These are phyloP conservation scores for Zaprionus obscuricornis DNA, from an alignment of 2,888 invertebrate genomes.

Conservation along the genomic window DNA sequence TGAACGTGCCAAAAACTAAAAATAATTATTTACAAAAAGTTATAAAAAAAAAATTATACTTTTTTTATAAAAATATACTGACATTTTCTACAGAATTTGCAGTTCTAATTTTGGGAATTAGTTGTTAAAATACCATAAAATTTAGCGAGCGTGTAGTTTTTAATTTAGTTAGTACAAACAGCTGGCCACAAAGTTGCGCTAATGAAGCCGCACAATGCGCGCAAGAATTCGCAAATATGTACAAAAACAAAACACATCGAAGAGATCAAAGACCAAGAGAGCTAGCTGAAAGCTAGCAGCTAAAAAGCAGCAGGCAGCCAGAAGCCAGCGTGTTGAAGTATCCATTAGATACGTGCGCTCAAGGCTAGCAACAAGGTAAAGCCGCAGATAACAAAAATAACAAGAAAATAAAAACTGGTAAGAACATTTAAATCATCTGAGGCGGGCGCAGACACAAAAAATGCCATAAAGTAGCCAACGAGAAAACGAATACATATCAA, in stretches of 20 bases:
- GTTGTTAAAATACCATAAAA: too few species aligned
- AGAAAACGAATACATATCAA: constrained; percentile 46
- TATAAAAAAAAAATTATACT: too few species aligned
- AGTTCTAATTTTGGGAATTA: too few species aligned
- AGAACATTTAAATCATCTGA: constrained; percentile 57
- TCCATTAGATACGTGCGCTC: constrained; percentile 72
- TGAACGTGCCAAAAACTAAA: too few species aligned
- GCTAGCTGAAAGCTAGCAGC: too few species aligned
- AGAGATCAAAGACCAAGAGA: constrained; percentile 38
- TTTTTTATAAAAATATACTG: too few species aligned
- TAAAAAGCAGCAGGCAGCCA: constrained; percentile 49
- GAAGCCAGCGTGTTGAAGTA: constrained; percentile 60
- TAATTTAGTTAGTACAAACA: constrained; percentile 60
- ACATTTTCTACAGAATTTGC: too few species aligned
- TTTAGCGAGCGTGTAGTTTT: constrained; percentile 20
- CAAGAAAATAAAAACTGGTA: constrained; percentile 44
- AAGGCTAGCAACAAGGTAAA: constrained; percentile 56
- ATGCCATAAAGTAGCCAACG: constrained; percentile 49
- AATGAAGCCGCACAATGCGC: constrained; percentile 52
- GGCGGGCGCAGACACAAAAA: constrained; percentile 42
- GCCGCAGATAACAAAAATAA: constrained; percentile 60
- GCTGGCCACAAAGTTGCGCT: constrained; percentile 51
- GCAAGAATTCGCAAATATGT: constrained; percentile 16
- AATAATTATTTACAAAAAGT: too few species aligned
- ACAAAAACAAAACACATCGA: constrained; percentile 13